phyloP scores from a whole-genome alignment of 1,140 invertebrate genomes.

The Drosophila saltans region DNA sequence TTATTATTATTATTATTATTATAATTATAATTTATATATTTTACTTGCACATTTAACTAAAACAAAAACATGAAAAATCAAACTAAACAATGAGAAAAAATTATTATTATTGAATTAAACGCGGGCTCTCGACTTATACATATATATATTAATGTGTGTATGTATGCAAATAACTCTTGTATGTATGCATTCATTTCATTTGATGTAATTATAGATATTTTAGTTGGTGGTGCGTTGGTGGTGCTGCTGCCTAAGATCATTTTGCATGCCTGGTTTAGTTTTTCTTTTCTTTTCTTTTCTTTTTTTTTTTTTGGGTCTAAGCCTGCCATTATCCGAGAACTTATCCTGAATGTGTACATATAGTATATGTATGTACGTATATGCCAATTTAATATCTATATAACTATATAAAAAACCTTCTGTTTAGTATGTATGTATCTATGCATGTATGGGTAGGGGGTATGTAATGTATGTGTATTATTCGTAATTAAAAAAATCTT shows the following conservation, averaged over 20 bases:
- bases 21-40: constrained; percentile 13
- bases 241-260: constrained; percentile 43
- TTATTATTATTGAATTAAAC: constrained; percentile 37
- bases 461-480: constrained; percentile 44
- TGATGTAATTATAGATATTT: background rate
- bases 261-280: constrained; percentile 18
- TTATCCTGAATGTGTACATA: constrained; percentile 49
- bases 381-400: constrained; percentile 74
- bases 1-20: constrained; percentile 36
- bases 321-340: constrained; percentile 41
- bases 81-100: constrained; percentile 48
- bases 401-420: constrained; percentile 37
- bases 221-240: constrained; percentile 55
- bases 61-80: constrained; percentile 68
- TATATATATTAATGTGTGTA: background rate
- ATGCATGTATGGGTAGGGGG: constrained; percentile 34
- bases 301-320: background rate
- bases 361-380: background rate
- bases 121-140: constrained; percentile 70
- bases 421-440: constrained; percentile 28
- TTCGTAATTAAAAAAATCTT: constrained; percentile 52
- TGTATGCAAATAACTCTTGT: background rate
- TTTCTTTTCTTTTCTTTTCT: background rate
- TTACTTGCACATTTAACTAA: constrained; percentile 78
- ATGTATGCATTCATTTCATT: background rate